Percentiles rank a stretch among this genome's conserved stretches.
These are phyloP conservation scores for Crotalus helleri DNA, from an alignment of 2,113 vertebrate genomes.

Conservation along the genomic window DNA sequence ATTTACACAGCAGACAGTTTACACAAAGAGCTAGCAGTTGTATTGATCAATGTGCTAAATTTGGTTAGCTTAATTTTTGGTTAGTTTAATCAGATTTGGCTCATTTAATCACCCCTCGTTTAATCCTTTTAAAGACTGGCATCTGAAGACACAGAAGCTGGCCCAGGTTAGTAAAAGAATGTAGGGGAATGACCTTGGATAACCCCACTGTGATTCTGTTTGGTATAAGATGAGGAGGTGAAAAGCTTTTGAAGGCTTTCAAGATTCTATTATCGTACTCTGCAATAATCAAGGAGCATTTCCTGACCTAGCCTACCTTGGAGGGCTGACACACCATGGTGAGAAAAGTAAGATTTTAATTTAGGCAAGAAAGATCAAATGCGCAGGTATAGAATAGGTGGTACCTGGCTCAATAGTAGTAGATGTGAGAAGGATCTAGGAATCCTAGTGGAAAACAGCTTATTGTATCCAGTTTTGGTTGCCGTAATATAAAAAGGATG, in stretches of 20 bases:
- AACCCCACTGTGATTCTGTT: neutral
- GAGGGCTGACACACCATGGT: neutral
- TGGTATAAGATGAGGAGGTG: neutral
- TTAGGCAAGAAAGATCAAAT: neutral
- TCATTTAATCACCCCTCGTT: neutral
- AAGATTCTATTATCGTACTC: neutral
- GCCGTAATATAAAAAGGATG: too few relatives aligned
- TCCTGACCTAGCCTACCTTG: neutral
- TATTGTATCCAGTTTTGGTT: too few relatives aligned
- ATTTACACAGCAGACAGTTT: neutral
- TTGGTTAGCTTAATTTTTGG: neutral
- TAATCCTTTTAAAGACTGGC: neutral
- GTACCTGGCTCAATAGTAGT: neutral
- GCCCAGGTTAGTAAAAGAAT: neutral
- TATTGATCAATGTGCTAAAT: neutral
- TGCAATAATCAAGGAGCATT: neutral
- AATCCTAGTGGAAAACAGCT: too few relatives aligned
- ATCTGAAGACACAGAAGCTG: neutral
- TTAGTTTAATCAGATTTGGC: neutral
- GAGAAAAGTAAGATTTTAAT: neutral
- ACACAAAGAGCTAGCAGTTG: neutral
- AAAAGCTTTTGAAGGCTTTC: neutral
- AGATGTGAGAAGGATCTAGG: too few relatives aligned
- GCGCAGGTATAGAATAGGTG: neutral
- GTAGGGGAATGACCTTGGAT: neutral